These are phyloP conservation scores for Corythoichthys haematopterus DNA, from an alignment of 2,113 vertebrate species.

Conservation along the genomic window DNA sequence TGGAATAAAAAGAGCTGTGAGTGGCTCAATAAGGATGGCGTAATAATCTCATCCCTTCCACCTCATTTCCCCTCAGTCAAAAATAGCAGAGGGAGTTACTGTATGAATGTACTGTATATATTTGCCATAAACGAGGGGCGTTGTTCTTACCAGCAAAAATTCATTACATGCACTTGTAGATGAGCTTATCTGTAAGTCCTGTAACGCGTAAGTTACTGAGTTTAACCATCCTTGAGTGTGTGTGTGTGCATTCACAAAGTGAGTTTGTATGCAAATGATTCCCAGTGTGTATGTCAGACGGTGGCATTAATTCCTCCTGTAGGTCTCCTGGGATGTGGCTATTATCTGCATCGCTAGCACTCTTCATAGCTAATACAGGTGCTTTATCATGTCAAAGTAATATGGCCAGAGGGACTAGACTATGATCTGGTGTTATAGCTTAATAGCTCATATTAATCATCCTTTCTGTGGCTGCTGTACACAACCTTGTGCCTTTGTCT, in stretches of 20 bases:
- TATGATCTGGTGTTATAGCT: slow-evolving; percentile 67
- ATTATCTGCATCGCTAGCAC: slow-evolving; percentile 70
- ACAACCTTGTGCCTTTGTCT: slow-evolving; percentile 58
- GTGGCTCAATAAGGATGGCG: slow-evolving; percentile 11
- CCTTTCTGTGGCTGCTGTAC: slow-evolving; percentile 39
- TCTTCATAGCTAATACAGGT: slow-evolving; percentile 62
- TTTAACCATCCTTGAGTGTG: slow-evolving; percentile 1
- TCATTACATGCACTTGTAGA: slow-evolving; percentile 14
- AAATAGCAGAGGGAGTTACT: slow-evolving; percentile 17
- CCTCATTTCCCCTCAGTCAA: slow-evolving; percentile 31
- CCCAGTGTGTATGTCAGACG: slow-evolving; percentile 38
- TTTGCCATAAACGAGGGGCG: slow-evolving; percentile 21
- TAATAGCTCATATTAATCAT: slow-evolving; percentile 66
- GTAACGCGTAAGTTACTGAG: not conserved
- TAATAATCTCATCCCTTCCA: slow-evolving; percentile 44
- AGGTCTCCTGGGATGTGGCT: slow-evolving; percentile 60
- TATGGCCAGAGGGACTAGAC: slow-evolving; percentile 61
- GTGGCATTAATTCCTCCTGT: slow-evolving; percentile 62
- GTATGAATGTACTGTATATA: not conserved
- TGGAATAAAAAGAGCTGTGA: slow-evolving; percentile 1
- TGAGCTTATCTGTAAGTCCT: slow-evolving; percentile 16
- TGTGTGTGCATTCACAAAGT: not conserved
- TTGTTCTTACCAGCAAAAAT: slow-evolving; percentile 19
- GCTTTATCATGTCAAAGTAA: slow-evolving; percentile 66
- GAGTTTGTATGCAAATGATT: slow-evolving; percentile 9